These are phyloP conservation scores for Tyrannus savana DNA, from an alignment of 2,113 vertebrate species.

Conservation along the genomic window DNA sequence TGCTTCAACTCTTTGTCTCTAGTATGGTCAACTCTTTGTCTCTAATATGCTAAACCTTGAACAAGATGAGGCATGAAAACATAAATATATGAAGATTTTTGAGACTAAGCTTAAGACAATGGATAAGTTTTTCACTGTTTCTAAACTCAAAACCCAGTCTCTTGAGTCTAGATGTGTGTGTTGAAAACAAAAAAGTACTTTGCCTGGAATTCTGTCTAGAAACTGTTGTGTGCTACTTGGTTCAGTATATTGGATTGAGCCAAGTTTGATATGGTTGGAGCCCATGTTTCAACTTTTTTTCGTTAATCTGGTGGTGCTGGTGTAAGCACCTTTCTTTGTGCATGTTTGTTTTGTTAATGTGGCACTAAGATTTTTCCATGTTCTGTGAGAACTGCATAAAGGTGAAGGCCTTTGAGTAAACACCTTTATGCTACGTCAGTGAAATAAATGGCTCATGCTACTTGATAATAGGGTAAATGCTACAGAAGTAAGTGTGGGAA, in stretches of 20 bases:
- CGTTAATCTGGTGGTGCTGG: background rate
- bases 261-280: background rate
- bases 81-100: background rate
- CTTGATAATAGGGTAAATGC: background rate
- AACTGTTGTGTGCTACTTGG: background rate
- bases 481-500: background rate
- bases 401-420: background rate
- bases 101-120: background rate
- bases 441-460: background rate
- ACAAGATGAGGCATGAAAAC: background rate
- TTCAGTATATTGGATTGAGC: background rate
- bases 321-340: background rate
- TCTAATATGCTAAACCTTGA: background rate
- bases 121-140: background rate
- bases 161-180: background rate
- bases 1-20: background rate
- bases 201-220: background rate
- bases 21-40: background rate
- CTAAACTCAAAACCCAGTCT: background rate
- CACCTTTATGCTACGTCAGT: background rate
- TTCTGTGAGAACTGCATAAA: background rate
- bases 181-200: background rate
- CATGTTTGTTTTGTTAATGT: background rate
- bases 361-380: background rate
- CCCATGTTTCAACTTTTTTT: background rate